Evolutionary conservation across 2,888 invertebrate species (phyloP).

Genomic region (Sabatieria punctata): DNA sequence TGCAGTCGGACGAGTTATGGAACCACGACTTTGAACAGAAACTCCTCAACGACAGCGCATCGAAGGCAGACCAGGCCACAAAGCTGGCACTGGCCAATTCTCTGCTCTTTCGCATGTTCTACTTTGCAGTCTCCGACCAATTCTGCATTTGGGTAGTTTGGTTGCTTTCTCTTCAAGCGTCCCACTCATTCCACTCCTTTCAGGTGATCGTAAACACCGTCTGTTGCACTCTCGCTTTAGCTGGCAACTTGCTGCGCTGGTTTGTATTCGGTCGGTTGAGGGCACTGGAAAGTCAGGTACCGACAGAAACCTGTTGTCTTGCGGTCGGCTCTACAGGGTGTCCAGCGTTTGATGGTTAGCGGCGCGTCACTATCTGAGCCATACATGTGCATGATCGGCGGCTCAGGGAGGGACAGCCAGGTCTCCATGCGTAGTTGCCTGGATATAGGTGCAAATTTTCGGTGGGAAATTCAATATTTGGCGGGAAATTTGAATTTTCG

Average conservation of each 20-base stretch:
- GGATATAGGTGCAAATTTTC: too few relatives aligned
- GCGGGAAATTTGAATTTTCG: too few relatives aligned
- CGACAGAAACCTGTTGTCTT: background rate
- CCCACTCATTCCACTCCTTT: background rate
- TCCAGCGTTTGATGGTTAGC: too few relatives aligned
- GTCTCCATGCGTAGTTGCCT: too few relatives aligned
- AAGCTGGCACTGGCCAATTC: background rate
- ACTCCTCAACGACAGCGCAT: conserved; percentile 1
- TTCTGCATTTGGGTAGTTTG: conserved; percentile 7
- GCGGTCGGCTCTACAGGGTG: too few relatives aligned
- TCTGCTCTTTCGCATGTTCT: conserved; percentile 1
- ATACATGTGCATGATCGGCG: too few relatives aligned
- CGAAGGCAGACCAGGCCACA: background rate
- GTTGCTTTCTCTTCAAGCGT: background rate
- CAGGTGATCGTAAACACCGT: conserved; percentile 8
- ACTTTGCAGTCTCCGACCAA: conserved; percentile 8
- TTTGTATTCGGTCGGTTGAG: conserved; percentile 8
- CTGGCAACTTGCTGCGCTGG: conserved; percentile 4
- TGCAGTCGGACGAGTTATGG: conserved; percentile 2
- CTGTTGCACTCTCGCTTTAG: conserved; percentile 7
- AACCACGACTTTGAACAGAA: background rate
- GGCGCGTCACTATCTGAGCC: too few relatives aligned
- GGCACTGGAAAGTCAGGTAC: conserved; percentile 4
- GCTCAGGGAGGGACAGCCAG: too few relatives aligned
- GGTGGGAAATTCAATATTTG: too few relatives aligned